Percentiles rank a stretch among this genome's conserved stretches.
These are phyloP conservation scores for Solenodon paradoxus DNA, from an alignment of 2,113 vertebrate species.

Conservation along the genomic window DNA sequence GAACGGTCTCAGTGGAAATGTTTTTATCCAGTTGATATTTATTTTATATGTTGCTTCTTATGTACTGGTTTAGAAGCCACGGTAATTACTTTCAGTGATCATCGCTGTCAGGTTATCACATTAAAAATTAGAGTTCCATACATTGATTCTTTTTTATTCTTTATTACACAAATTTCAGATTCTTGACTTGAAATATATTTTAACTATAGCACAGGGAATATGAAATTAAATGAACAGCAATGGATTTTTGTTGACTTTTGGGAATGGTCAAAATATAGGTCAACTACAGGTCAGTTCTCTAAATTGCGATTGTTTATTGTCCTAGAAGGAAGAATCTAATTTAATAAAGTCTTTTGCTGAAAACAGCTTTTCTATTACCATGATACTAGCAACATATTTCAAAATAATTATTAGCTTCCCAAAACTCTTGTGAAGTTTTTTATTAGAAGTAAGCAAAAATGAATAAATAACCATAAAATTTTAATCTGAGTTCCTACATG, in stretches of 20 bases:
- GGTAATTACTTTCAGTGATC: background rate
- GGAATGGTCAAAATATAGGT: slow-evolving; percentile 55
- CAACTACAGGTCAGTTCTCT: slow-evolving; percentile 54
- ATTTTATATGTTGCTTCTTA: background rate
- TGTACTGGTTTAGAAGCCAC: background rate
- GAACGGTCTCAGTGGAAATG: background rate
- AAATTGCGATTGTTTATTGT: background rate
- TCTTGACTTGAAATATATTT: slow-evolving; percentile 25
- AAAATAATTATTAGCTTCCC: background rate
- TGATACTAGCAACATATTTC: background rate
- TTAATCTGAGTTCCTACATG: background rate
- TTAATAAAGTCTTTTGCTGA: slow-evolving; percentile 27
- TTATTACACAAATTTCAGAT: slow-evolving; percentile 4
- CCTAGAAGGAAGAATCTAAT: background rate
- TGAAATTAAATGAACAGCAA: slow-evolving; percentile 58
- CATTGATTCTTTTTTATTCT: background rate
- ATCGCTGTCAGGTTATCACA: background rate
- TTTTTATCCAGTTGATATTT: background rate
- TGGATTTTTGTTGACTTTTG: slow-evolving; percentile 26
- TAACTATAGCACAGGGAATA: background rate
- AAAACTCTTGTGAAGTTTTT: background rate
- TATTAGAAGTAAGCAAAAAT: background rate
- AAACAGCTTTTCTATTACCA: slow-evolving; percentile 27
- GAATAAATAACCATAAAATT: background rate
- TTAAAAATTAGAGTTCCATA: background rate